Evolutionary conservation across 2,888 invertebrate genomes (phyloP).

Genomic region (Macaria notata): DNA sequence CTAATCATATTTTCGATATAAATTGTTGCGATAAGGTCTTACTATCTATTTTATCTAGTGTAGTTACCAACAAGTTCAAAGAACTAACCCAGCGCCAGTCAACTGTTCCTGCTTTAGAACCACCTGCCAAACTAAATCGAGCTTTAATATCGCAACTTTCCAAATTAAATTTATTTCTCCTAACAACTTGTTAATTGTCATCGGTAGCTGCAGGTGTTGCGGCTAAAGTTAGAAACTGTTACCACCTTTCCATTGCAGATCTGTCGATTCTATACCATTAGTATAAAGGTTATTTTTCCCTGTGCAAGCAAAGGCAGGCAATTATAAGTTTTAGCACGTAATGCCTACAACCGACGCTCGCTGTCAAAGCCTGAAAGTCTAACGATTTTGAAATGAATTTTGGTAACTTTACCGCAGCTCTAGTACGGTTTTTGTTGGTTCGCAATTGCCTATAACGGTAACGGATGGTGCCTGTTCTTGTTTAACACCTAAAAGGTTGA

Average conservation of each 20-base stretch:
- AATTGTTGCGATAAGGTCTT: too few species aligned
- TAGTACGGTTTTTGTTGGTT: slow-evolving; percentile 17
- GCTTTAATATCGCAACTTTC: slow-evolving; percentile 28
- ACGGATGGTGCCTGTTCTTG: too few species aligned
- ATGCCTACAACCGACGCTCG: slow-evolving; percentile 25
- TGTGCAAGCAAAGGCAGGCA: slow-evolving; percentile 21
- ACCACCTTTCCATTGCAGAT: background rate
- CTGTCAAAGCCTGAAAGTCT: slow-evolving; percentile 26
- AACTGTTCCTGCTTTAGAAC: slow-evolving; percentile 1
- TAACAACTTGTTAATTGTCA: slow-evolving; percentile 33
- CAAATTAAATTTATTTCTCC: slow-evolving; percentile 31
- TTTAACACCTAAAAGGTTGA: too few species aligned
- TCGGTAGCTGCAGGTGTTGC: slow-evolving; percentile 28
- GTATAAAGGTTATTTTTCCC: background rate
- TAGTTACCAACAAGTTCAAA: too few species aligned
- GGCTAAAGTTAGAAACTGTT: slow-evolving; percentile 15
- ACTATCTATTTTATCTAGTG: too few species aligned
- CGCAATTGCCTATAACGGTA: slow-evolving; percentile 4
- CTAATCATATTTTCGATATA: too few species aligned
- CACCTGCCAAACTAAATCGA: slow-evolving; percentile 22
- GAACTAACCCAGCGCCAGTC: too few species aligned
- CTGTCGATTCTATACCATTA: background rate
- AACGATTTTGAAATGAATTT: slow-evolving; percentile 25
- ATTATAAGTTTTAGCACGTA: slow-evolving; percentile 38
- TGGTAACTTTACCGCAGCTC: slow-evolving; percentile 10